Evolutionary conservation across 1,140 invertebrate species (phyloP).

Genomic region (Zaprionus taronus): DNA sequence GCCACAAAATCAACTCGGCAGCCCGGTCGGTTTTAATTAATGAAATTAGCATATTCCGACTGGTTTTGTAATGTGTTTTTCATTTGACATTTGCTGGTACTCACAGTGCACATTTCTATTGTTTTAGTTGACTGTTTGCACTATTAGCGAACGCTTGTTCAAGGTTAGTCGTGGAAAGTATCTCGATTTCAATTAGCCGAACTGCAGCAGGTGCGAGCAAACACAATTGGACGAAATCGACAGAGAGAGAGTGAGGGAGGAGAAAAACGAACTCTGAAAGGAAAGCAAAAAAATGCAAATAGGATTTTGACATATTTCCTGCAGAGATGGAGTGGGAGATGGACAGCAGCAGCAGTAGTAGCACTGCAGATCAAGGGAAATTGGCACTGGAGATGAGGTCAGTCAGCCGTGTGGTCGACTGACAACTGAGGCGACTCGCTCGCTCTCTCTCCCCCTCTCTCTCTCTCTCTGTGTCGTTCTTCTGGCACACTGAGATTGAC

Average conservation of each 20-base stretch:
- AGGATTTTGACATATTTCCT: conserved; percentile 69
- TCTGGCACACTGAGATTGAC: conserved; percentile 19
- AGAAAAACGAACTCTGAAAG: neutral
- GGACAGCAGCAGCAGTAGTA: neutral
- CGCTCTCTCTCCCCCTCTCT: neutral
- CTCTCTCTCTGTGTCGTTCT: neutral
- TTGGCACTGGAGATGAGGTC: conserved; percentile 39
- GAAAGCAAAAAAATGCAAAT: conserved; percentile 57
- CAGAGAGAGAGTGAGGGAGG: neutral
- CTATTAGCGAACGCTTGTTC: neutral
- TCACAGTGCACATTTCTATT: neutral
- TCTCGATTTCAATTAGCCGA: conserved; percentile 65
- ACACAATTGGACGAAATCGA: conserved; percentile 6
- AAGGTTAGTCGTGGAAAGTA: conserved; percentile 23
- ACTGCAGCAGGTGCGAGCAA: conserved; percentile 30
- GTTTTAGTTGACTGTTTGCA: neutral
- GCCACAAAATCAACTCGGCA: conserved; percentile 1
- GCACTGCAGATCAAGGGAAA: conserved; percentile 20
- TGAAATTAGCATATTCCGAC: conserved; percentile 23
- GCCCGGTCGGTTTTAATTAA: conserved; percentile 23
- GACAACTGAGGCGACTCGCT: conserved; percentile 32
- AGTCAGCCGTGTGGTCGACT: conserved; percentile 47
- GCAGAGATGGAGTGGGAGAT: neutral
- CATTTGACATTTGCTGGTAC: neutral
- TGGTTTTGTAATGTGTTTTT: neutral